phyloP scores from a whole-genome alignment of 2,888 invertebrate species.

The Polyommatus iphigenia region DNA sequence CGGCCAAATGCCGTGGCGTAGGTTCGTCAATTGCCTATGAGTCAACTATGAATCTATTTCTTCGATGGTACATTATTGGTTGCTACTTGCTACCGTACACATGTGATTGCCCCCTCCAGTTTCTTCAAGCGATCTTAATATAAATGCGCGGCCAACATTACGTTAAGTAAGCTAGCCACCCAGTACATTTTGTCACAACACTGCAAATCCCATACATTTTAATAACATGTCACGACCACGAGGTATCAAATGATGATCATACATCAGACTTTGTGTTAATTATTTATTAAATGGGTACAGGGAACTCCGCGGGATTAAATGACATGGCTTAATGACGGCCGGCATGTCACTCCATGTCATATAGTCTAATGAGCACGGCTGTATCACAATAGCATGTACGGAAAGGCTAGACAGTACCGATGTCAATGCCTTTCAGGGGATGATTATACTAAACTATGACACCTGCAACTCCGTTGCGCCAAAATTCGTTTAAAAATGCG shows the following conservation, averaged over 20 bases:
- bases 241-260: neutral
- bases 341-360: conserved; percentile 9
- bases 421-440: too few relatives aligned
- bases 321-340: conserved; percentile 2
- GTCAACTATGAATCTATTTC: too few relatives aligned
- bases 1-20: too few relatives aligned
- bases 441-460: too few relatives aligned
- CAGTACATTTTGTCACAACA: neutral
- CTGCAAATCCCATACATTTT: neutral
- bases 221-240: neutral
- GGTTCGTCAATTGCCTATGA: too few relatives aligned
- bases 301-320: neutral
- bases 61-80: too few relatives aligned
- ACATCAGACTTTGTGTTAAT: neutral
- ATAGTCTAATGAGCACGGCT: neutral
- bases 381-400: neutral
- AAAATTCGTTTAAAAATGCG: too few relatives aligned
- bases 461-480: too few relatives aligned
- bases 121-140: too few relatives aligned
- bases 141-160: too few relatives aligned
- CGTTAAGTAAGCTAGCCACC: neutral
- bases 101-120: too few relatives aligned
- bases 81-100: too few relatives aligned
- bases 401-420: neutral
- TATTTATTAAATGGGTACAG: conserved; percentile 1